Percentiles rank a stretch among this genome's conserved stretches.
Conservation (phyloP, 2,888 invertebrate genomes). For the Cerceris ruficornis region DNA sequence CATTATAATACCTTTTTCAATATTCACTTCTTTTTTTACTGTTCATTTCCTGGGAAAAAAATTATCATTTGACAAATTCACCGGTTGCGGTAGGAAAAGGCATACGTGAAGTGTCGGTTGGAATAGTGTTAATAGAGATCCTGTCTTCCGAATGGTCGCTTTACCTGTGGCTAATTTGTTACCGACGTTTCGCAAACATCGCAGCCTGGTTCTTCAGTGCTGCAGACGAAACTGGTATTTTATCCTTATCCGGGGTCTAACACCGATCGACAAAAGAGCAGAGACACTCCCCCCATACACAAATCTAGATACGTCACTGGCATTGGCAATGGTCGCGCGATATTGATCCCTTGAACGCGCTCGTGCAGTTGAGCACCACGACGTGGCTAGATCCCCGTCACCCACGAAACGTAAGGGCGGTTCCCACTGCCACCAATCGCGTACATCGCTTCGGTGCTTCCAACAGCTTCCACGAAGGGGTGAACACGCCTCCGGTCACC, state of each 20-base stretch:
- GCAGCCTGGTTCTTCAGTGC: background rate
- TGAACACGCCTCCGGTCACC: constrained; percentile 51
- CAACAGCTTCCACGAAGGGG: background rate
- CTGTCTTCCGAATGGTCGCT: too few species aligned
- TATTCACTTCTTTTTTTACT: too few species aligned
- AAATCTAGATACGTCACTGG: constrained; percentile 57
- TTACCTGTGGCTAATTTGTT: too few species aligned
- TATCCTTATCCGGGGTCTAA: background rate
- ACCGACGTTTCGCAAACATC: too few species aligned
- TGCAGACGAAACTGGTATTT: background rate
- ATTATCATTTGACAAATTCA: too few species aligned
- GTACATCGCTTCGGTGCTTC: background rate
- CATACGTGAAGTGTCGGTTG: too few species aligned
- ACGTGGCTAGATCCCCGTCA: constrained; percentile 29
- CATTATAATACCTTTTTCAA: too few species aligned
- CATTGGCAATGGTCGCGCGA: constrained; percentile 43
- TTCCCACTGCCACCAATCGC: constrained; percentile 47
- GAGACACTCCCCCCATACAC: background rate
- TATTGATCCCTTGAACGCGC: constrained; percentile 55
- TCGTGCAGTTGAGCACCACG: constrained; percentile 55
- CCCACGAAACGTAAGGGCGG: constrained; percentile 43
- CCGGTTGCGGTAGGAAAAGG: too few species aligned
- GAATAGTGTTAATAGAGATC: too few species aligned
- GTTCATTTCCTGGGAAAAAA: too few species aligned
- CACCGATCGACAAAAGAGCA: background rate